These are phyloP conservation scores for Diabrotica balteata DNA, from an alignment of 2,888 invertebrate species.

Conservation along the genomic window DNA sequence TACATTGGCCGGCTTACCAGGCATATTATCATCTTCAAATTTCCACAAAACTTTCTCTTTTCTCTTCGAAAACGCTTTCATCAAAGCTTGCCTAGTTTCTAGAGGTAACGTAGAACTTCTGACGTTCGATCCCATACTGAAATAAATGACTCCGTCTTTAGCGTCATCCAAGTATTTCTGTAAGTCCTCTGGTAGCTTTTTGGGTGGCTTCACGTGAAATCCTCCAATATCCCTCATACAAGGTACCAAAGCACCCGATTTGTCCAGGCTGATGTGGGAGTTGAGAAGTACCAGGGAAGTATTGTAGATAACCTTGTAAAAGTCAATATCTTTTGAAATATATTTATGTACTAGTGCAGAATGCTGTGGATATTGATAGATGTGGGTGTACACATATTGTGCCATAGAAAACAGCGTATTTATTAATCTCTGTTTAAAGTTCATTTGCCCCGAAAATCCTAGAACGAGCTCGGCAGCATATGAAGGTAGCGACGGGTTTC, in stretches of 20 bases:
- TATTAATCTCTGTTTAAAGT: slow-evolving; percentile 33
- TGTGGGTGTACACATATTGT: slow-evolving; percentile 30
- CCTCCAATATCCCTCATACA: slow-evolving; percentile 67
- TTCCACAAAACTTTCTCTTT: slow-evolving; percentile 73
- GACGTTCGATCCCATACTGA: slow-evolving; percentile 68
- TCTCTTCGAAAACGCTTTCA: slow-evolving; percentile 65
- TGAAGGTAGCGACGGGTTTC: slow-evolving; percentile 61
- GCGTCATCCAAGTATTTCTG: slow-evolving; percentile 63
- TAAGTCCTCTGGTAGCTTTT: slow-evolving; percentile 56
- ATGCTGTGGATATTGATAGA: slow-evolving; percentile 40
- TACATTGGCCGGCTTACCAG: slow-evolving; percentile 54
- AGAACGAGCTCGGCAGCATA: slow-evolving; percentile 62
- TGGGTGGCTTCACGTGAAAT: slow-evolving; percentile 55
- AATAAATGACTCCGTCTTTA: slow-evolving; percentile 64
- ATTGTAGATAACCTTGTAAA: slow-evolving; percentile 40
- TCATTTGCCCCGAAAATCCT: slow-evolving; percentile 32
- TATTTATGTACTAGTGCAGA: slow-evolving; percentile 44
- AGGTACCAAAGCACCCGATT: slow-evolving; percentile 62
- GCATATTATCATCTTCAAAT: slow-evolving; percentile 66
- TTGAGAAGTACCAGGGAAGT: slow-evolving; percentile 48
- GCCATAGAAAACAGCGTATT: slow-evolving; percentile 43
- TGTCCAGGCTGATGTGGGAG: slow-evolving; percentile 62
- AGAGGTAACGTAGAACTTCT: slow-evolving; percentile 63
- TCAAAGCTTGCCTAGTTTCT: slow-evolving; percentile 62
- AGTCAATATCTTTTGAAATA: slow-evolving; percentile 43